Base-by-base conservation (phyloP, 2,797 vertebrate species). In the Odontamblyopus lacepedii region DNA sequence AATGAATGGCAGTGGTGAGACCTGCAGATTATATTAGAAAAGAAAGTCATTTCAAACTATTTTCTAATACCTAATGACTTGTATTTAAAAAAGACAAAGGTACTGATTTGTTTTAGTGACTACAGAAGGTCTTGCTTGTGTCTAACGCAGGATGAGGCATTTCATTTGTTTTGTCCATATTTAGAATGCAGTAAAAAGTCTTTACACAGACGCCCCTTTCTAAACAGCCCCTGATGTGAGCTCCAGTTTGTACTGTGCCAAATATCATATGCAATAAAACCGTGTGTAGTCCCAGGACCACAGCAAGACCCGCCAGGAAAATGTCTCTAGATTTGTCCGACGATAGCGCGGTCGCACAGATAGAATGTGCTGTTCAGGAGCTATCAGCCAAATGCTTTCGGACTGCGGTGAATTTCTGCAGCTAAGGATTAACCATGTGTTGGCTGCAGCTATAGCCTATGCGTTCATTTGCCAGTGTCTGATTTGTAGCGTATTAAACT, bases 1-100 rank as follows among this genome's bases (percentile, higher is more conserved):
- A 57, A 69, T 69, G 55, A 66, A 69, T 70, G 95, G 83, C 87
- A 88, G 94, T 94, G 94, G 92, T 93, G 84, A 93, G 90, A 95
- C 89, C 93, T 94, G 92, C 94, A 95, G 93, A 95, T 95, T 96
- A 95, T 96, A 95, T 95, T 94, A 95, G 89, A 93, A 90, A 91
- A 85, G 74, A 92, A 92, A 95, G 91, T 92, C 91, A 94, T 93
- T 95, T 93, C 91, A 93, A 95, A 96, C 92, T 96, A 96, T 97
- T 98, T 98, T 97, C 95, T 96, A 96, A 96, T 95, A 95, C 96
- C 93, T 94, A 92, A 94, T 95, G 95, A 95, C 93, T 95, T 96
- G 91, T 96, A 95, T 96, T 96, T 94, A 95, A 95, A 94, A 67
- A 66, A 65, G n/a, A 65, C 75, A 63, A 85, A 88, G 80, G 87